Percentiles rank a stretch among this genome's conserved stretches.
These are phyloP conservation scores for Pantelozetes paolii DNA, from an alignment of 2,888 invertebrate species.

Conservation along the genomic window DNA sequence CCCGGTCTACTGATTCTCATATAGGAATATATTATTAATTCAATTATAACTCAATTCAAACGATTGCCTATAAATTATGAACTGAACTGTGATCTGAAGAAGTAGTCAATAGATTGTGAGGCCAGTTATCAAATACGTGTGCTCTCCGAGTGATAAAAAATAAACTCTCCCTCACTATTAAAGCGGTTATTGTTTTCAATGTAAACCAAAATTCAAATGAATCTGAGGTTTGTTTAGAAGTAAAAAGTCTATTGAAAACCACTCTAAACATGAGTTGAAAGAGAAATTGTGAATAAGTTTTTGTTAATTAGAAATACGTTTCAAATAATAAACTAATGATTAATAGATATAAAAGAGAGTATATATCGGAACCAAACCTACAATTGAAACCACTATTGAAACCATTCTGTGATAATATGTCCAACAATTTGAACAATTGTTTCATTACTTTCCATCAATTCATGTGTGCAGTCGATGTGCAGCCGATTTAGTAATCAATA, in stretches of 20 bases:
- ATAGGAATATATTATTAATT: slow-evolving; percentile 1
- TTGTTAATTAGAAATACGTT: slow-evolving; percentile 5
- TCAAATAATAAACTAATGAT: not conserved
- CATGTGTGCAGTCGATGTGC: slow-evolving; percentile 26
- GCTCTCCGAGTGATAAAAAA: slow-evolving; percentile 29
- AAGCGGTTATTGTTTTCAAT: not conserved
- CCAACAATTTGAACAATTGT: slow-evolving; percentile 25
- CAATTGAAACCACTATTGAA: slow-evolving; percentile 29
- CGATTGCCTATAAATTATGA: slow-evolving; percentile 30
- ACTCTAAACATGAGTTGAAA: slow-evolving; percentile 23
- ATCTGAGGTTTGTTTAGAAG: slow-evolving; percentile 17
- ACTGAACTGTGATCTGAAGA: slow-evolving; percentile 37
- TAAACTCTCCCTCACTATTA: slow-evolving; percentile 31
- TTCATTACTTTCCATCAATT: slow-evolving; percentile 29
- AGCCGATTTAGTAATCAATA: slow-evolving; percentile 23
- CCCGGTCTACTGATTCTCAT: slow-evolving; percentile 20
- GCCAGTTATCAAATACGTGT: slow-evolving; percentile 13
- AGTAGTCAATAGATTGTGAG: slow-evolving; percentile 32
- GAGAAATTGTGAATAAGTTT: slow-evolving; percentile 28
- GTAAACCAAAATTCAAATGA: not conserved
- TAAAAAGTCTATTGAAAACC: not conserved
- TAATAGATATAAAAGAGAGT: not conserved
- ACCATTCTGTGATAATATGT: slow-evolving; percentile 35
- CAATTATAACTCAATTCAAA: slow-evolving; percentile 28
- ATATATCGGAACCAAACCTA: slow-evolving; percentile 2